Conservation (phyloP, 2,888 invertebrate species). For the Tanaodytes sp. region DNA sequence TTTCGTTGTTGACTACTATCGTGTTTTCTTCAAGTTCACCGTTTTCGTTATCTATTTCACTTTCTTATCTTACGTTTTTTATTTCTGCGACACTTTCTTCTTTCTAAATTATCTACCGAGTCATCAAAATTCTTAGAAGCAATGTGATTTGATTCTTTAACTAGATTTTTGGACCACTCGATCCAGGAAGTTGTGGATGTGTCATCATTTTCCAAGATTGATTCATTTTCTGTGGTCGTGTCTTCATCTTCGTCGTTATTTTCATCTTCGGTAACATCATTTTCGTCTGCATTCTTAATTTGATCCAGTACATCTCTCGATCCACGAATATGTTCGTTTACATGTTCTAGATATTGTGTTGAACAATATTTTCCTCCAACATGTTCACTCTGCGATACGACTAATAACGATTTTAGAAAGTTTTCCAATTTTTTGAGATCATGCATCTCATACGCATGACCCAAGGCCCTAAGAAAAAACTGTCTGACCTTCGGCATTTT, state of each 20-base stretch:
- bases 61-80: too few relatives aligned
- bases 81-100: too few relatives aligned
- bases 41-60: too few relatives aligned
- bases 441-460: constrained; percentile 40
- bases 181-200: constrained; percentile 16
- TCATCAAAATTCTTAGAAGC: too few relatives aligned
- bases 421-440: constrained; percentile 24
- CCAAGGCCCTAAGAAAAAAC: constrained; percentile 41
- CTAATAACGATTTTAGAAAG: constrained; percentile 35
- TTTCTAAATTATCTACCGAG: too few relatives aligned
- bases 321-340: constrained; percentile 18
- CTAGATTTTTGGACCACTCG: constrained; percentile 18
- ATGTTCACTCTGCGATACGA: constrained; percentile 42
- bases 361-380: constrained; percentile 25
- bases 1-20: too few relatives aligned
- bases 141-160: too few relatives aligned
- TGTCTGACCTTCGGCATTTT: constrained; percentile 33
- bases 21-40: too few relatives aligned
- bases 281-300: too few relatives aligned
- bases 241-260: constrained; percentile 13
- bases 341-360: constrained; percentile 16
- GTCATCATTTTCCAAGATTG: constrained; percentile 4
- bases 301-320: too few relatives aligned
- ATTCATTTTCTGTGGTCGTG: constrained; percentile 3
- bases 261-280: too few relatives aligned